Evolutionary conservation across 2,797 vertebrate species (phyloP), one percentile per base, ranked within the genome.

Genomic region (Microhierax caerulescens): DNA sequence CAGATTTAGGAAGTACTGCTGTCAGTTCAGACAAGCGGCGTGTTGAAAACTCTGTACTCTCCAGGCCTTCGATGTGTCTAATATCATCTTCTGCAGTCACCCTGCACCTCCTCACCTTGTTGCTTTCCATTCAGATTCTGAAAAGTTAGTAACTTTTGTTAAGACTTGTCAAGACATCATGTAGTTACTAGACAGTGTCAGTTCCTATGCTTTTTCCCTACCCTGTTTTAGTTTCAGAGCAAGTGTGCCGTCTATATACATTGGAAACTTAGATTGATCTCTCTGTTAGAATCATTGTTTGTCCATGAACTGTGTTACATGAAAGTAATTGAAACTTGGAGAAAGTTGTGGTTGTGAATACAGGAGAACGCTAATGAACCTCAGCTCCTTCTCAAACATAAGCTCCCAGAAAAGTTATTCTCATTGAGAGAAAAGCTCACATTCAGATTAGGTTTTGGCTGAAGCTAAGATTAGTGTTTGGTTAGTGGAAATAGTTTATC

Each of bases 251-350:
- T 89, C 88, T 81, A 57, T 92, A 59, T 75, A 72, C 45, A 63
- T 50, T 84, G 79, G 69, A 93, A 70, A 68, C 48, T 80, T 72
- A 91, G 81, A 97, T 95, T 95, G 97, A 96, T 93, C 37, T 91
- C 60, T 95, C 70, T 88, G 23, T 95, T 91, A 90, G 91, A 85
- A 77, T 69, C 19, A 16, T 63, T 77, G 47, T 73, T 88, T 95
- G 81, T 45, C 86, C 74, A 34, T 95, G 90, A 97, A 95, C 84
- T 90, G 43, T 82, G 77, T 77, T 93, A 95, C 64, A 68, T 85
- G 88, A 68, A 93, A 95, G 60, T 90, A 96, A 97, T 91, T 97
- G 93, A 94, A 97, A 77, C 43, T 60, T 64, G 20, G 36, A 96
- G 61, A 74, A 86, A 65, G 32, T n/a, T 80, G 36, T 69, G 67